Conservation (phyloP, 2,113 vertebrate species). For the Ifrita kowaldi region DNA sequence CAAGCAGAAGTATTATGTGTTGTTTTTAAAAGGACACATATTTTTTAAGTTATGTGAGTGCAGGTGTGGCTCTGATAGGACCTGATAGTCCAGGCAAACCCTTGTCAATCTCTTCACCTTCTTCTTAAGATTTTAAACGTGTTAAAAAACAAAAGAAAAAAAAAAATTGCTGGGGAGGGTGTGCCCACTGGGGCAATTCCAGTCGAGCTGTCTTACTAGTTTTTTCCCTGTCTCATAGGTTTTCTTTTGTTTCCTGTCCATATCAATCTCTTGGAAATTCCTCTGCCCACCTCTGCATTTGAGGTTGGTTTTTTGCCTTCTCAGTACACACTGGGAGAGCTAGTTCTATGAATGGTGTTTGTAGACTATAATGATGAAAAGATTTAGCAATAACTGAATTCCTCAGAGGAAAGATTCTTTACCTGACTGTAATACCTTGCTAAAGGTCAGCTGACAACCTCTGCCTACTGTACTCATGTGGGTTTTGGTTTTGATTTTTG, state of each 20-base stretch:
- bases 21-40: neutral
- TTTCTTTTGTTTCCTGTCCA: neutral
- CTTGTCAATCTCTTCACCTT: neutral
- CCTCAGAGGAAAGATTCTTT: neutral
- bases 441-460: neutral
- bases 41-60: neutral
- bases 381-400: neutral
- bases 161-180: neutral
- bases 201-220: rapidly evolving
- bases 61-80: neutral
- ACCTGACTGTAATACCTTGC: rapidly evolving
- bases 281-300: neutral
- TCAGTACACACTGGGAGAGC: neutral
- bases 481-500: neutral
- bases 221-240: neutral
- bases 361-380: neutral
- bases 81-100: neutral
- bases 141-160: neutral
- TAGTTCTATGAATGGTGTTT: neutral
- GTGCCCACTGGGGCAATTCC: neutral
- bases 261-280: neutral
- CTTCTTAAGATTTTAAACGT: neutral
- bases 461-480: neutral
- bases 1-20: neutral
- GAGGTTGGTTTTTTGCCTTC: neutral